phyloP scores from a whole-genome alignment of 2,797 vertebrate species.

The Molossus molossus region DNA sequence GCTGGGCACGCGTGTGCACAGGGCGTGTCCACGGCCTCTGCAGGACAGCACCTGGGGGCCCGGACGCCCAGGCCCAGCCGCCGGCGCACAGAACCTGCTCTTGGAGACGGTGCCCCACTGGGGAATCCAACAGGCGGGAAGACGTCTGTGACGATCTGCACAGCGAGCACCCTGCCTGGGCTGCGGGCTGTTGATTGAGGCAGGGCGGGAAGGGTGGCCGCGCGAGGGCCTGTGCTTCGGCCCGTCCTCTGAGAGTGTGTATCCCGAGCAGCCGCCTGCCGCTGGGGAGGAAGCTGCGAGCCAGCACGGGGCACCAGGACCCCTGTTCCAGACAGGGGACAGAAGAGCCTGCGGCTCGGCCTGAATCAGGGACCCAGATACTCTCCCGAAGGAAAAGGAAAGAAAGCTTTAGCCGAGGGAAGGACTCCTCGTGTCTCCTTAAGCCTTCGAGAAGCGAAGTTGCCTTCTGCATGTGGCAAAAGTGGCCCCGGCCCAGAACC shows the following conservation, averaged over 20 bases:
- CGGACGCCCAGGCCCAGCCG: not conserved
- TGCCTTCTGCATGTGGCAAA: conserved; percentile 39
- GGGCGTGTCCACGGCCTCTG: too few species aligned
- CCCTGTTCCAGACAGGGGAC: not conserved
- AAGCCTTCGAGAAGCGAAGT: not conserved
- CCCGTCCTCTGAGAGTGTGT: not conserved
- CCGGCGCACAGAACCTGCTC: not conserved
- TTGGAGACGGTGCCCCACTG: not conserved
- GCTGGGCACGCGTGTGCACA: too few species aligned
- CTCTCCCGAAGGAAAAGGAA: not conserved
- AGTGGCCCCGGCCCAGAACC: conserved; percentile 36
- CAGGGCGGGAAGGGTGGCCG: too few species aligned
- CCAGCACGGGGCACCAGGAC: accelerated
- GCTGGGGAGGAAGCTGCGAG: not conserved
- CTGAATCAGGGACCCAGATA: not conserved
- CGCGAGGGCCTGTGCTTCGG: not conserved
- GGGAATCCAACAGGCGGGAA: not conserved
- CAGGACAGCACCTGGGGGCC: accelerated
- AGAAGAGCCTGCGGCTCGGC: not conserved
- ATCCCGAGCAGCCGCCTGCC: too few species aligned
- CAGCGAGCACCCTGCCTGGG: not conserved
- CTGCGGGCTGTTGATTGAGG: not conserved
- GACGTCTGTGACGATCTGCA: not conserved
- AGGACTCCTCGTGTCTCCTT: not conserved
- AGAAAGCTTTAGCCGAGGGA: not conserved